These are phyloP conservation scores for Tinamus major DNA, from an alignment of 2,797 vertebrate species.

Conservation along the genomic window DNA sequence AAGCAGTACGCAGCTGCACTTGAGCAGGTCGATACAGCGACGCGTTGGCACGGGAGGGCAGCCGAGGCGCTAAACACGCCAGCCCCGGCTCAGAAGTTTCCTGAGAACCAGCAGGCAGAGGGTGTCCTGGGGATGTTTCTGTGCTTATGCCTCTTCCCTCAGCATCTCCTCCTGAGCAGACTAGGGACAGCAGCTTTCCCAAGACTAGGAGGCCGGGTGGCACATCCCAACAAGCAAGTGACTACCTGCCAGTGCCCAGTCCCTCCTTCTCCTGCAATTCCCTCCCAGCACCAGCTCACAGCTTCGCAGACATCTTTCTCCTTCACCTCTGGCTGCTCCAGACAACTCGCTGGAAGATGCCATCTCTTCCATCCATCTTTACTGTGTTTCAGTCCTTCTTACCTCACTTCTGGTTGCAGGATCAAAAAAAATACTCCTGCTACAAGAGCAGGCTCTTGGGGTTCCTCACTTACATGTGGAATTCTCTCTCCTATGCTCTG, in stretches of 20 bases:
- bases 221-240: fast-evolving
- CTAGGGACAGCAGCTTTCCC: background rate
- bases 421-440: background rate
- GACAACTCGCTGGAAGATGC: background rate
- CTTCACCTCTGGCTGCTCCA: background rate
- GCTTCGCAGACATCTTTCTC: background rate
- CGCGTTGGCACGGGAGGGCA: fast-evolving
- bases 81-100: background rate
- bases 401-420: background rate
- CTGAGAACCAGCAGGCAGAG: background rate
- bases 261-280: fast-evolving
- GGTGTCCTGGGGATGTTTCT: fast-evolving
- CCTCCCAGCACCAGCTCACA: fast-evolving
- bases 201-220: fast-evolving
- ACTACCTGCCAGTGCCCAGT: fast-evolving
- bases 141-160: fast-evolving
- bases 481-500: background rate
- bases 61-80: fast-evolving
- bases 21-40: fast-evolving
- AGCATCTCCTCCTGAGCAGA: fast-evolving
- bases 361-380: background rate
- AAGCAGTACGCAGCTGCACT: fast-evolving
- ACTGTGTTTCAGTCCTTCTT: background rate
- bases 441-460: background rate
- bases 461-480: background rate